Evolutionary conservation across 2,113 vertebrate species (phyloP).

Genomic region (Ceratotherium simum): DNA sequence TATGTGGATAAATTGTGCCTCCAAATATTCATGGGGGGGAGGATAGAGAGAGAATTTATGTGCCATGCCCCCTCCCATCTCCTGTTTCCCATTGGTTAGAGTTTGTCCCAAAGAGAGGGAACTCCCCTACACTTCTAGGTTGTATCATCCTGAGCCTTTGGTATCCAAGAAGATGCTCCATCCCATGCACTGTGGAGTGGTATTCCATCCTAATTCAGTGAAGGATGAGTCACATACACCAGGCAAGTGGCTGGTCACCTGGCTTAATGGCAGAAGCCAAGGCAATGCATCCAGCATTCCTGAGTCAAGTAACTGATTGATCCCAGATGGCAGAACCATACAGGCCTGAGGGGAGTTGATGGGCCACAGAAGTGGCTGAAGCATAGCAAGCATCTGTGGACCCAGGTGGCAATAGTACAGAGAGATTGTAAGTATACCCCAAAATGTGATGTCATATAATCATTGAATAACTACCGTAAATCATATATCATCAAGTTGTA

Average conservation of each 20-base stretch:
- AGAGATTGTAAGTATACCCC: neutral
- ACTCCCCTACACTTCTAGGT: neutral
- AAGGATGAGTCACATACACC: neutral
- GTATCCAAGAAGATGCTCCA: neutral
- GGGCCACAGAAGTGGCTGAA: neutral
- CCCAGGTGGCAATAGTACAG: neutral
- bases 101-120: neutral
- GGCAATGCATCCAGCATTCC: neutral
- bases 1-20: neutral
- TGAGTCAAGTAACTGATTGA: neutral
- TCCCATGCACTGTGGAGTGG: neutral
- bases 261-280: neutral
- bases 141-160: neutral
- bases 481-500: neutral
- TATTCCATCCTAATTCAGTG: neutral
- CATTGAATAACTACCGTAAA: neutral
- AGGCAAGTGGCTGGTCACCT: neutral
- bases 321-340: neutral
- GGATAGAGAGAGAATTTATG: neutral
- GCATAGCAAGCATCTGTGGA: neutral
- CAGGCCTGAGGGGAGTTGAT: neutral
- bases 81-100: neutral
- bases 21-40: neutral
- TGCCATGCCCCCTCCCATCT: neutral
- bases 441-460: neutral